Evolutionary conservation across 2,797 vertebrate species (phyloP), one percentile per base, ranked within the genome.

Genomic region (Botia almorhae): DNA sequence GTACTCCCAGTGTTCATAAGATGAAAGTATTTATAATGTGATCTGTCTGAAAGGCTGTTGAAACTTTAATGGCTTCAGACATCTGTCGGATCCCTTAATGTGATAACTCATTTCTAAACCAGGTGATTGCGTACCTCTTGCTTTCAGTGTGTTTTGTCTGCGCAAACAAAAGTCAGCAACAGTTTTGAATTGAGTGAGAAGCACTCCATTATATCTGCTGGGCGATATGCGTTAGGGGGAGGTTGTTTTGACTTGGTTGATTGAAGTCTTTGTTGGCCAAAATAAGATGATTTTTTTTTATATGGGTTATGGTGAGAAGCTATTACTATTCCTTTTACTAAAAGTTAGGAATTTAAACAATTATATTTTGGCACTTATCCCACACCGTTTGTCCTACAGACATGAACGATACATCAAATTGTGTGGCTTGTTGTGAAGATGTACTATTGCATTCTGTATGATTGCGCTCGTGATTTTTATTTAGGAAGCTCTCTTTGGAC

Each of bases 1-100:
- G 75, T 81, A 65, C 55, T 78, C 68, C 26, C 75, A 46, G n/a
- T 71, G 71, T 76, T 70, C 64, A 73, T 76, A 69, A 76, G 74
- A 81, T 69, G 76, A 82, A 85, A 85, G 75, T 82, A 51, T 81
- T 53, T 79, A 77, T 84, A 82, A 84, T 85, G 85, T 33, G 58
- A 82, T 81, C 77, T 10, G 33, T 83, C 77, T 84, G 81, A 81
- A 82, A 85, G 78, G 79, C 83, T 82, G 82, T 78, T 69, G 77
- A 73, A 80, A 81, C 80, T 84, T 80, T 87, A 87, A 87, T 87
- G 84, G 83, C 79, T 78, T 82, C 76, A 82, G 76, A 83, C 85
- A 82, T 83, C 69, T 85, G 84, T 85, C 78, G 48, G 72, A 82
- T 83, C 71, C 76, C 72, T 70, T 86, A 84, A 86, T 86, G 82